Evolutionary conservation across 2,113 vertebrate species (phyloP), one percentile per base, ranked within the genome.

Genomic region (Camelus dromedarius): DNA sequence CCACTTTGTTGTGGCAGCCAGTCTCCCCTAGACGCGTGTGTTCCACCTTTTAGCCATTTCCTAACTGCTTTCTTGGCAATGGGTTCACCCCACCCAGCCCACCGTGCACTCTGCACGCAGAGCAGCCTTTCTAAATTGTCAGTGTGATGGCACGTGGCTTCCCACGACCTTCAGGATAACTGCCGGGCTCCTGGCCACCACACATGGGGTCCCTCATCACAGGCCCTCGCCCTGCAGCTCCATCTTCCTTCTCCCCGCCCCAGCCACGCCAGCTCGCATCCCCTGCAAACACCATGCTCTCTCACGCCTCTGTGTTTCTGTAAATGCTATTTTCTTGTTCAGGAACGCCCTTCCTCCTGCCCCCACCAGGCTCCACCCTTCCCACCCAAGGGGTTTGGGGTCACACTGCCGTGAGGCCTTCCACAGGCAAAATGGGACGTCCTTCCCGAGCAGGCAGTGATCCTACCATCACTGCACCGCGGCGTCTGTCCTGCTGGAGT

Each of bases 221-320:
- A 0, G 5, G 9, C 0, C 1, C 30, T 89, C 1, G 0, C 26
- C n/a, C 52, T 46, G 4, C 1, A 15, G 28, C 35, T 14, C 7
- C 1, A 0, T 42, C 18, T n/a, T n/a, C 19, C 35, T 35, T 22
- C 38, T 15, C 2, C 6, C 14, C 20, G 4, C 32, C 14, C 16
- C 60, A 26, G 30, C 19, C 16, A 28, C 1, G 1, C 14, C 22
- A 58, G 64, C 20, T 32, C 64, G 3, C 2, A 3, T 15, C 28
- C 54, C 16, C 11, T 52, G 16, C 24, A 6, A 8, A 30, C 38
- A 8, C 35, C 1, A 16, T 3, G 8, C 6, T 48, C 22, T n/a
- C 35, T 80, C 20, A 3, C 16, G 54, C 22, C 38, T 77, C 14
- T 2, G 0, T 38, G 3, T 35, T 88, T 94, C 89, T 52, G 26